A percentile compares a stretch with the other conserved stretches of the same genome.
These are phyloP conservation scores for Sandelia bainsii DNA, from an alignment of 2,797 vertebrate species.

Conservation along the genomic window DNA sequence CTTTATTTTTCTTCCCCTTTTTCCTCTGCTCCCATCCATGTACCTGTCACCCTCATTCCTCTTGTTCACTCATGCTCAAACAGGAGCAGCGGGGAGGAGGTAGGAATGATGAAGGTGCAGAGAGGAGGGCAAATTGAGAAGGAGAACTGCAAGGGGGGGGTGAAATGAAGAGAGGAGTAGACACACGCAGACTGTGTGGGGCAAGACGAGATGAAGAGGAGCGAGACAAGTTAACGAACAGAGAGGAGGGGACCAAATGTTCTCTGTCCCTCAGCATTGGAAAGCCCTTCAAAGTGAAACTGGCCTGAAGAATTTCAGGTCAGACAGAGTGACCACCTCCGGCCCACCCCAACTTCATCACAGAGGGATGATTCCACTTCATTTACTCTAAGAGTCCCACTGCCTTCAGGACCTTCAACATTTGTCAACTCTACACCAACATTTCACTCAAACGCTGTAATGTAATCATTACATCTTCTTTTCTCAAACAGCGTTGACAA, in stretches of 20 bases:
- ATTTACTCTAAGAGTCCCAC: slow-evolving; percentile 66
- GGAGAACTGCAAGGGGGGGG: slow-evolving; percentile 4
- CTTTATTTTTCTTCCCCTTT: slow-evolving; percentile 8
- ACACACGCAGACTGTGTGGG: not conserved
- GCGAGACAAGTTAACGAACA: slow-evolving; percentile 42
- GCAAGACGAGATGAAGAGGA: slow-evolving; percentile 49
- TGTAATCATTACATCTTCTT: not conserved
- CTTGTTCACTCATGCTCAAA: slow-evolving; percentile 75
- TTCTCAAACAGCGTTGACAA: not conserved
- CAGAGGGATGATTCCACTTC: slow-evolving; percentile 72
- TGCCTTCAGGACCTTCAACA: slow-evolving; percentile 43
- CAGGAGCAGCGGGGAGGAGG: slow-evolving; percentile 35
- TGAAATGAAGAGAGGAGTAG: slow-evolving; percentile 12
- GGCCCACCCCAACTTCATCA: slow-evolving; percentile 56
- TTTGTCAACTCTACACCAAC: slow-evolving; percentile 22
- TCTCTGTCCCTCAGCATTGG: slow-evolving; percentile 45
- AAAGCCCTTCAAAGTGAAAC: slow-evolving; percentile 76
- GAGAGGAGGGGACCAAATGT: slow-evolving; percentile 47
- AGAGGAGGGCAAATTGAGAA: slow-evolving; percentile 6
- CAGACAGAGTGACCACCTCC: slow-evolving; percentile 66
- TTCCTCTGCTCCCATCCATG: slow-evolving; percentile 39
- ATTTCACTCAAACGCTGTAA: not conserved
- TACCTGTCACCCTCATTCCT: slow-evolving; percentile 82
- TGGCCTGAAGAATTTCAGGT: slow-evolving; percentile 76
- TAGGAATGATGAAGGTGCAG: slow-evolving; percentile 20